Evolutionary conservation across 2,888 invertebrate species (phyloP), one percentile per base, ranked within the genome.

Genomic region (Nudaria mundana): DNA sequence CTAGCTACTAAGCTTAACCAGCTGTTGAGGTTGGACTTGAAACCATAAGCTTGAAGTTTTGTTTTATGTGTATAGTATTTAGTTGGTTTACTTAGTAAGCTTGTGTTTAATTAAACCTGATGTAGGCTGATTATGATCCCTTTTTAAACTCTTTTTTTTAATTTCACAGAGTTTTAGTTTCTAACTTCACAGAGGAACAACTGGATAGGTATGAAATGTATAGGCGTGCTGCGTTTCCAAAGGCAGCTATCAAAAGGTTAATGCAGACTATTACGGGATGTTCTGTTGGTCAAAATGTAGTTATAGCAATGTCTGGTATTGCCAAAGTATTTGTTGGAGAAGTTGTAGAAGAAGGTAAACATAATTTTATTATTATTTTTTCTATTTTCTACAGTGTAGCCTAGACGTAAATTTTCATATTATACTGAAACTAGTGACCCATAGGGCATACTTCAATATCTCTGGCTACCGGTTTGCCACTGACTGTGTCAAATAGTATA

Each of bases 311-410:
- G 97, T 97, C 99, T 10, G 99, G 99, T 52, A 98, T 99, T 64
- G 97, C 99, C 1, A 99, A 99, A 89, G 98, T 99, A 0, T 99
- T 98, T 90, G 98, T 98, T 7, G 99, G 99, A 12, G 99, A 99
- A 90, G 94, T 99, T 41, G 97, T 99, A 3, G 99, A 99, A 90
- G 98, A 98, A 93, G 98, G 97, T 96, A 86, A 60, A 35, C 5
- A 12, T n/a, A 25, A 5, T 0, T 23, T 16, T 10, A 16, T 16
- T 10, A n/a, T n/a, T n/a, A n/a, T n/a, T n/a, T n/a, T n/a, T n/a
- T n/a, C n/a, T n/a, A n/a, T n/a, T n/a, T n/a, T n/a, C n/a, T n/a
- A n/a, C n/a, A n/a, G n/a, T n/a, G n/a, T n/a, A n/a, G n/a, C n/a
- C n/a, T n/a, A n/a, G n/a, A n/a, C n/a, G n/a, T n/a, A n/a, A n/a